A percentile compares a stretch with the other conserved stretches of the same genome.
Conservation (phyloP, 2,797 vertebrate species). For the Remorina albescens region DNA sequence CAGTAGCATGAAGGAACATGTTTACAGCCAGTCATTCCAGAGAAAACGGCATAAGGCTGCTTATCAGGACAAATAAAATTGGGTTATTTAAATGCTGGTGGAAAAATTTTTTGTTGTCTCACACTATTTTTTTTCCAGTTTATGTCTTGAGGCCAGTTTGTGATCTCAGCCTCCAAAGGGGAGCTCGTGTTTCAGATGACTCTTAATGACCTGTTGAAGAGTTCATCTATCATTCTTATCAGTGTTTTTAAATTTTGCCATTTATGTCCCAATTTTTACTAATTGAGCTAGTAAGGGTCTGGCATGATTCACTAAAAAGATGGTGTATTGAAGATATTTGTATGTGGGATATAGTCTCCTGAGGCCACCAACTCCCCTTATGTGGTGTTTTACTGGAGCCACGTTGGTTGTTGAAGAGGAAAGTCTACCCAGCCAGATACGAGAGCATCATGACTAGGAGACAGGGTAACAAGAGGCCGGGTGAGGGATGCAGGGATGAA, state of each 20-base stretch:
- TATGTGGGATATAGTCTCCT: constrained; percentile 51
- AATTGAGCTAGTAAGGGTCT: constrained; percentile 32
- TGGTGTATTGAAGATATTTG: constrained; percentile 30
- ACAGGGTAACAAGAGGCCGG: constrained; percentile 62
- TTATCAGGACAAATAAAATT: constrained; percentile 4
- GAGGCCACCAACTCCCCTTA: constrained; percentile 51
- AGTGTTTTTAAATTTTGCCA: constrained; percentile 44
- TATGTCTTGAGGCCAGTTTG: background rate
- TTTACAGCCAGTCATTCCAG: background rate
- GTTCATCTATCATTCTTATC: constrained; percentile 56
- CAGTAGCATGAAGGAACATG: no score
- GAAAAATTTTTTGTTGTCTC: background rate
- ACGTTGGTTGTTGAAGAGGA: constrained; percentile 43
- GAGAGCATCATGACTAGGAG: constrained; percentile 65
- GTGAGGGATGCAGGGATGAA: constrained; percentile 17
- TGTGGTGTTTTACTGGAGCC: constrained; percentile 64
- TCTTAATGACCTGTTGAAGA: constrained; percentile 20
- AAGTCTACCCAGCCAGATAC: constrained; percentile 57
- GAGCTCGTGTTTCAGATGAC: constrained; percentile 25
- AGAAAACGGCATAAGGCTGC: background rate
- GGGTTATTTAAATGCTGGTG: constrained; percentile 8
- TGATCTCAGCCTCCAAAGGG: constrained; percentile 22
- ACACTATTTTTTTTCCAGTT: constrained; percentile 3
- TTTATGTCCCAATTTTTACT: constrained; percentile 52
- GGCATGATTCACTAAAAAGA: constrained; percentile 54